Conservation (phyloP, 2,797 vertebrate species). For the Scolopax rusticola region DNA sequence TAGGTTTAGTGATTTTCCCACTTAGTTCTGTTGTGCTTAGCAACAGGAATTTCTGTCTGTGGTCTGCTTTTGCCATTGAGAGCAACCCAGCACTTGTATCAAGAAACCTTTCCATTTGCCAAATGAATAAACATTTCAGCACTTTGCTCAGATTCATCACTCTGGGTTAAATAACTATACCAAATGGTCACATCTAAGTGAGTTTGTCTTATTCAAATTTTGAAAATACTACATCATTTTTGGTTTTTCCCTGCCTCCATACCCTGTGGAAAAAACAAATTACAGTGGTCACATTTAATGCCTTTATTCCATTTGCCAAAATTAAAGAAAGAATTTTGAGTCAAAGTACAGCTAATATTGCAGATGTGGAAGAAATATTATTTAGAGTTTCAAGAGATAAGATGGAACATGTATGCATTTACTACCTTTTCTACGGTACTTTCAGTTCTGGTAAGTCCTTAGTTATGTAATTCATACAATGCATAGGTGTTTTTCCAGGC, state of each 20-base stretch:
- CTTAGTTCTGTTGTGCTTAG: not conserved
- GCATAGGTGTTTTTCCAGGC: not conserved
- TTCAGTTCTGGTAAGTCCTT: not conserved
- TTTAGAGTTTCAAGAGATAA: not conserved
- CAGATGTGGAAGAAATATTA: not conserved
- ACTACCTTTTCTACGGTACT: not conserved
- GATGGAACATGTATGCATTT: not conserved
- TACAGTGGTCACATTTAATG: not conserved
- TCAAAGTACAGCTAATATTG: not conserved
- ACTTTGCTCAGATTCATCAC: not conserved
- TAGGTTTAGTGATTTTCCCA: not conserved
- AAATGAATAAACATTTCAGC: slow-evolving; percentile 49
- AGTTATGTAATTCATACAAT: not conserved
- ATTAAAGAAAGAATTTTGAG: not conserved
- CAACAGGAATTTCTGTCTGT: not conserved
- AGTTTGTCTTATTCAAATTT: not conserved
- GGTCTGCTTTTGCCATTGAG: slow-evolving; percentile 31
- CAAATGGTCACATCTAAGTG: not conserved
- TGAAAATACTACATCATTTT: not conserved
- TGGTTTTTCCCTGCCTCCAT: not conserved
- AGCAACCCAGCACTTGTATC: not conserved
- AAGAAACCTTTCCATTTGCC: not conserved
- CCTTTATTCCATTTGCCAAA: not conserved
- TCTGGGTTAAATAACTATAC: not conserved
- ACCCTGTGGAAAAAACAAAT: not conserved